Conservation (phyloP, 2,797 vertebrate species). For the Chaetophractus vellerosus region DNA sequence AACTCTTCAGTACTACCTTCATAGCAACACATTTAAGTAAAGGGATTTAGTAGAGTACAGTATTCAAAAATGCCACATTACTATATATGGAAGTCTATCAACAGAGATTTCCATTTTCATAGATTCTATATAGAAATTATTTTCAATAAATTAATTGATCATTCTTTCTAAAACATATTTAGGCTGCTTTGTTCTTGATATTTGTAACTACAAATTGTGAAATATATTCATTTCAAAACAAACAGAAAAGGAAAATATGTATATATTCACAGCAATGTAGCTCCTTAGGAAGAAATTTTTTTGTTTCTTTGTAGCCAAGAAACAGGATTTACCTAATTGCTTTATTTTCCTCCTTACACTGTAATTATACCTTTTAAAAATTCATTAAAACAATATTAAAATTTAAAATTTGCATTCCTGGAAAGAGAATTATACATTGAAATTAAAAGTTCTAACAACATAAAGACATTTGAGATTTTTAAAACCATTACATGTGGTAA, state of each 20-base stretch:
- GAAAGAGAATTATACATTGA: background rate
- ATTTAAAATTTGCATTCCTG: conserved; percentile 46
- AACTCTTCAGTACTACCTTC: background rate
- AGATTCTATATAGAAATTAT: background rate
- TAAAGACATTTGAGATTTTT: background rate
- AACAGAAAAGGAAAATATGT: background rate
- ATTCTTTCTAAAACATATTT: conserved; percentile 18
- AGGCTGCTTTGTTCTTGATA: background rate
- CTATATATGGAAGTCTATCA: background rate
- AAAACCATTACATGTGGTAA: background rate
- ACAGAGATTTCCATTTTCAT: background rate
- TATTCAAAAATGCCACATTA: background rate
- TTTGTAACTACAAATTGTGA: background rate
- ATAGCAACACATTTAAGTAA: conserved; percentile 24
- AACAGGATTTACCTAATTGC: conserved; percentile 33
- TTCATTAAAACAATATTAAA: background rate
- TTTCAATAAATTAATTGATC: background rate
- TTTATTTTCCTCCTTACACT: conserved; percentile 53
- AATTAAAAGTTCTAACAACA: conserved; percentile 35
- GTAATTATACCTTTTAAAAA: conserved; percentile 1
- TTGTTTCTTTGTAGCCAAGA: conserved; percentile 3
- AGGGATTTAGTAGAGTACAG: background rate
- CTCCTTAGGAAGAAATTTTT: background rate
- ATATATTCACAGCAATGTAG: background rate
- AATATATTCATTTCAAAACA: conserved; percentile 25